Conservation (phyloP, 2,888 invertebrate genomes). For the Alloscopus bannaensis region DNA sequence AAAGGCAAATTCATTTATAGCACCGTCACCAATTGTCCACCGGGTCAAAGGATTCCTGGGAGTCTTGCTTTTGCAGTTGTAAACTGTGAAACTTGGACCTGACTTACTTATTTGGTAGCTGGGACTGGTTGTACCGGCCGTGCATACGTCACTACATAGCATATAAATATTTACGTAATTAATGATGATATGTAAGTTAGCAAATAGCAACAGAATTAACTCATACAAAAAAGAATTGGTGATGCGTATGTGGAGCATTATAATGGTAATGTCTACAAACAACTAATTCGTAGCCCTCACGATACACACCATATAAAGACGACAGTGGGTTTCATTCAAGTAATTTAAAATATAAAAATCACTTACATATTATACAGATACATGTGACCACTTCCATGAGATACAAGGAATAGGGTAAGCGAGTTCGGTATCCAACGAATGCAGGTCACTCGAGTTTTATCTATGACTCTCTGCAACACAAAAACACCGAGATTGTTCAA, state of each 20-base stretch:
- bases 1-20: slow-evolving; percentile 97
- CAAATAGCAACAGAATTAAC: too few species aligned
- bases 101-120: slow-evolving; percentile 86
- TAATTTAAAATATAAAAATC: too few species aligned
- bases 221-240: too few species aligned
- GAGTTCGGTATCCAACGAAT: slow-evolving; percentile 98
- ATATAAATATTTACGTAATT: too few species aligned
- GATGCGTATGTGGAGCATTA: too few species aligned
- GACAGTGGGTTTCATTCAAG: slow-evolving; percentile 91
- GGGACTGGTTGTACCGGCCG: slow-evolving; percentile 92
- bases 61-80: slow-evolving; percentile 97
- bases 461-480: slow-evolving; percentile 85
- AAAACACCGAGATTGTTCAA: not conserved
- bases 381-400: slow-evolving; percentile 96
- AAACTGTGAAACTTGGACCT: slow-evolving; percentile 94
- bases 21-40: slow-evolving; percentile 90
- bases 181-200: too few species aligned
- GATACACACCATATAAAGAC: too few species aligned
- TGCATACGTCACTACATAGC: too few species aligned
- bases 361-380: slow-evolving; percentile 99
- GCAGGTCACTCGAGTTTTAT: slow-evolving; percentile 96
- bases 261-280: too few species aligned
- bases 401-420: slow-evolving; percentile 93
- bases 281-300: too few species aligned
- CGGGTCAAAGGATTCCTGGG: slow-evolving; percentile 96